Evolutionary conservation across 2,113 vertebrate species (phyloP), one percentile per base, ranked within the genome.

Genomic region (Apaloderma vittatum): DNA sequence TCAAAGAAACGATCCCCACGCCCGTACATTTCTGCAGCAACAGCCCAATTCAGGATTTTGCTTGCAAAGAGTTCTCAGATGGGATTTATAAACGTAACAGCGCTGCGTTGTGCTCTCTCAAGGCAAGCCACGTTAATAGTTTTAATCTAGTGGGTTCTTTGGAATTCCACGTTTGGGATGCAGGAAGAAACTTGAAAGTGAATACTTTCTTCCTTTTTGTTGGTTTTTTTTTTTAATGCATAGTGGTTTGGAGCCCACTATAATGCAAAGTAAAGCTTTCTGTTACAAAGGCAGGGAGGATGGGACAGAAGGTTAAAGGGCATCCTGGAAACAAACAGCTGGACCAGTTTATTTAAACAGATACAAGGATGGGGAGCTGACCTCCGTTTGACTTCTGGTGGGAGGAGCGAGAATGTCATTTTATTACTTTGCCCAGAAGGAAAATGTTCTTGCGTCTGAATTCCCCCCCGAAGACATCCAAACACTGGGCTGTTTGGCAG

Each of bases 311-410:
- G 98, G 98, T 98, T 98, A 98, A 97, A 98, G 98, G 97, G 97
- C 98, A 97, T 98, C 98, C 98, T 98, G 96, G 98, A 98, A 98
- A 98, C 98, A 98, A 98, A 98, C 98, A 99, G 98, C 98, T 98
- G 98, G 97, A 98, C 98, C 97, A 97, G 98, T 99, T 99, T 99
- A 99, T 99, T 99, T 98, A 99, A 99, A 98, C 98, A 98, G 98
- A 98, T 98, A 98, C 97, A 98, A 97, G 97, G 97, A 97, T 98
- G 97, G 97, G 98, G 98, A 98, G 97, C 97, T 99, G 98, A 99
- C 98, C 98, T 98, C 93, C 85, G 82, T 98, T 98, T 99, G 98
- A 99, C 98, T 98, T 97, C 95, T 84, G 94, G 97, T 97, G 97
- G 97, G 97, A 98, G 98, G 98, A 98, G 98, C 98, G 68, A 98